Conservation (phyloP, 2,797 vertebrate genomes). For the Paguma larvata region DNA sequence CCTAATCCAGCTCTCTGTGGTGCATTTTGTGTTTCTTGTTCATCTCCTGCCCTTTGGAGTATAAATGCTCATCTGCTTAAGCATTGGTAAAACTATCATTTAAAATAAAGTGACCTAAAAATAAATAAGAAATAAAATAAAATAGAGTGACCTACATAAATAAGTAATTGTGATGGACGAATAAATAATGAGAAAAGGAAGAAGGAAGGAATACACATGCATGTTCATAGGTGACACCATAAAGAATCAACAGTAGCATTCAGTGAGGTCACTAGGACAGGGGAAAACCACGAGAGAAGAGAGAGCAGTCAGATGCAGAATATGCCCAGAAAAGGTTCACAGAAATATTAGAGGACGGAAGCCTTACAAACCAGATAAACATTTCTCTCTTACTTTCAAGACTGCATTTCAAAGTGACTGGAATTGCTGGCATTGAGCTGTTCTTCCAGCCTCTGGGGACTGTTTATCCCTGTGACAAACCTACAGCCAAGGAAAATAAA, state of each 20-base stretch:
- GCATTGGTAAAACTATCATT: constrained; percentile 82
- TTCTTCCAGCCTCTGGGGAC: neutral
- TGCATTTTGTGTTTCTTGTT: constrained; percentile 2
- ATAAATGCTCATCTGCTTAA: constrained; percentile 43
- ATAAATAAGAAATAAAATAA: constrained; percentile 81
- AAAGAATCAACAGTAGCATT: constrained; percentile 52
- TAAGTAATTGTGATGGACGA: constrained; percentile 85
- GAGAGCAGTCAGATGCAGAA: neutral
- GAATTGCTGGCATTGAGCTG: neutral
- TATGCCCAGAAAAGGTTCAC: neutral
- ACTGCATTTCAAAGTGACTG: constrained; percentile 32
- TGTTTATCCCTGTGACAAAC: neutral
- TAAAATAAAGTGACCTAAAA: constrained; percentile 84
- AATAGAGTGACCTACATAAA: constrained; percentile 86
- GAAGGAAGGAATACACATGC: constrained; percentile 71
- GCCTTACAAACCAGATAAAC: neutral
- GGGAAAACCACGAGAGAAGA: constrained; percentile 24
- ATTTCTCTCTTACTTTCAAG: constrained; percentile 53
- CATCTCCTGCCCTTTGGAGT: constrained; percentile 27
- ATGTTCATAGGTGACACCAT: constrained; percentile 79
- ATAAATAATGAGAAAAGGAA: constrained; percentile 83
- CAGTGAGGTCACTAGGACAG: neutral
- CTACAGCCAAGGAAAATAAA: constrained; percentile 14
- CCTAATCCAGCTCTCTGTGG: neutral
- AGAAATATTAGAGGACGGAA: neutral